Evolutionary conservation across 2,797 vertebrate species (phyloP), one percentile per base, ranked within the genome.

Genomic region (Aplochiton taeniatus): DNA sequence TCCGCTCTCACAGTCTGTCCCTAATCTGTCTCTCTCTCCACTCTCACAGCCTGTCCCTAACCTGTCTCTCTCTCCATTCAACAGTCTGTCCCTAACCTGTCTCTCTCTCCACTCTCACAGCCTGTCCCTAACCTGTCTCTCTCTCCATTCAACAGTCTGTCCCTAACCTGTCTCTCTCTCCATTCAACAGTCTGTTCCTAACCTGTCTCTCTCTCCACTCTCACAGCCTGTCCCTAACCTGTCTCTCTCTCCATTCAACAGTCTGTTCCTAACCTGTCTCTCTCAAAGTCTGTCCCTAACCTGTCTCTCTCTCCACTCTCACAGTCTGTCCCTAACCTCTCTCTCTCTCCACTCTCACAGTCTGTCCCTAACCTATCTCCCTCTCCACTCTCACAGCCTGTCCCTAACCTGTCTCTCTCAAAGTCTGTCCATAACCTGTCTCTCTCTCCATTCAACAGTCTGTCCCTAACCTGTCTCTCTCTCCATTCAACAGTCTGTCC

Each of bases 231-330:
- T 18, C 48, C 14, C n/a, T n/a, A 8, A 18, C 48, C 48, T 43
- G 20, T 5, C 12, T 10, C 60, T 9, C 48, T 4, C 14, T 31
- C 13, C 14, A 11, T 20, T 5, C 53, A 84, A 79, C 78, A 65
- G 80, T 85, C 63, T 81, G 77, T 65, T 74, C 83, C 58, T 65
- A 69, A 63, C 78, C n/a, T n/a, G n/a, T n/a, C n/a, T n/a, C 84
- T 88, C 89, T 88, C 73, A 69, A 84, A 92, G 91, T 88, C 93
- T 91, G 77, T 90, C 91, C 80, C 90, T 93, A 89, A n/a, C n/a
- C n/a, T n/a, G n/a, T n/a, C n/a, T n/a, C 31, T n/a, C n/a, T n/a
- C n/a, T n/a, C n/a, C n/a, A n/a, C n/a, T n/a, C n/a, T n/a, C n/a
- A 31, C 2, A 31, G 31, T 11, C 9, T n/a, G 41, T 17, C 16